phyloP scores from a whole-genome alignment of 1,140 invertebrate genomes.

The Sitobion miscanthi region DNA sequence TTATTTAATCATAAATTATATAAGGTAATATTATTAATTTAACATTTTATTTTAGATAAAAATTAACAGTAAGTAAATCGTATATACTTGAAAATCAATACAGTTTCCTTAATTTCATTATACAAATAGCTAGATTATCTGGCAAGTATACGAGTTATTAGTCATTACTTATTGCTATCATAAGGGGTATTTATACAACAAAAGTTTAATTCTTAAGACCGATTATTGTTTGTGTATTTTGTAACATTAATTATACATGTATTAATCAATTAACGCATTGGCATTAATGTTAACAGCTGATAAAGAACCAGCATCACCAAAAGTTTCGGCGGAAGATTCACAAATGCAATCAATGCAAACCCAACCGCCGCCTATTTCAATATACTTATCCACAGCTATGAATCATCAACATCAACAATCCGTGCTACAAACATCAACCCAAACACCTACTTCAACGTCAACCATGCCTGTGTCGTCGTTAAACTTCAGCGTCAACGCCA shows the following conservation, averaged over 20 bases:
- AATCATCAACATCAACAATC: not conserved
- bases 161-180: not conserved
- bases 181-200: not conserved
- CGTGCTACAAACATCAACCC: not conserved
- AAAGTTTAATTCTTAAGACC: not conserved
- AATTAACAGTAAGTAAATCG: not conserved
- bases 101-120: too few species aligned
- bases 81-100: not conserved
- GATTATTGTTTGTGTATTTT: not conserved
- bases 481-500: conserved; percentile 50
- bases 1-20: not conserved
- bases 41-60: not conserved
- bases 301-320: not conserved
- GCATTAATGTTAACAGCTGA: not conserved
- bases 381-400: not conserved
- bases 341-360: not conserved
- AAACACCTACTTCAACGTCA: not conserved
- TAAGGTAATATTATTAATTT: not conserved
- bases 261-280: not conserved
- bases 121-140: not conserved
- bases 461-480: not conserved
- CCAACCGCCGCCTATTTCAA: not conserved
- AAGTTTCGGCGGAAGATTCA: not conserved
- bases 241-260: not conserved
- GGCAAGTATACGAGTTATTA: not conserved